These are phyloP conservation scores for Unio pictorum DNA, from an alignment of 2,888 invertebrate genomes.

Conservation along the genomic window DNA sequence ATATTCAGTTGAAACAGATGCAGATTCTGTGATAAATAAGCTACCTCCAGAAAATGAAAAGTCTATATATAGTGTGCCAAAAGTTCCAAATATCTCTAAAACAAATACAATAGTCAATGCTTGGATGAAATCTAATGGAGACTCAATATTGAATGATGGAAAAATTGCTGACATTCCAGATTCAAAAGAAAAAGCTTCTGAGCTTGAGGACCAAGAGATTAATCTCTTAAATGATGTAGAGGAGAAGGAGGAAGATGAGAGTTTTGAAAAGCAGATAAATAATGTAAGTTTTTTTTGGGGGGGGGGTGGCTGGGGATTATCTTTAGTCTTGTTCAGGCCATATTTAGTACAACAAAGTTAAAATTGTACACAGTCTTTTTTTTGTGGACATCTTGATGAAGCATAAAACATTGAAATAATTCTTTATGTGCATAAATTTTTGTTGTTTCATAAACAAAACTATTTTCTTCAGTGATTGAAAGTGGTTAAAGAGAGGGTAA, in stretches of 20 bases:
- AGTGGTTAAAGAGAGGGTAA: too few relatives aligned
- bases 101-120: slow-evolving; percentile 3
- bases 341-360: too few relatives aligned
- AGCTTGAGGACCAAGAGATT: background rate
- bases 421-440: too few relatives aligned
- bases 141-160: slow-evolving; percentile 1
- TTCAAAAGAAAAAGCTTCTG: slow-evolving; percentile 1
- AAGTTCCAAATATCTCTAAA: background rate
- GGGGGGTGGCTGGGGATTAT: background rate
- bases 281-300: slow-evolving; percentile 36
- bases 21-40: background rate
- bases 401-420: too few relatives aligned
- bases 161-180: slow-evolving; percentile 4
- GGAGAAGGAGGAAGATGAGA: slow-evolving; percentile 32
- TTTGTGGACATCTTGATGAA: too few relatives aligned
- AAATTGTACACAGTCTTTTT: too few relatives aligned
- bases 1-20: background rate
- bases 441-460: too few relatives aligned
- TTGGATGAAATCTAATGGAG: slow-evolving; percentile 6
- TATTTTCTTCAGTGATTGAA: too few relatives aligned
- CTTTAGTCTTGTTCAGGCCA: background rate
- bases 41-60: slow-evolving; percentile 5
- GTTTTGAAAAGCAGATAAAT: slow-evolving; percentile 43
- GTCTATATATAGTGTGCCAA: background rate
- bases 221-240: slow-evolving; percentile 3